phyloP scores from a whole-genome alignment of 1,140 invertebrate genomes.

The Drosophila erecta region DNA sequence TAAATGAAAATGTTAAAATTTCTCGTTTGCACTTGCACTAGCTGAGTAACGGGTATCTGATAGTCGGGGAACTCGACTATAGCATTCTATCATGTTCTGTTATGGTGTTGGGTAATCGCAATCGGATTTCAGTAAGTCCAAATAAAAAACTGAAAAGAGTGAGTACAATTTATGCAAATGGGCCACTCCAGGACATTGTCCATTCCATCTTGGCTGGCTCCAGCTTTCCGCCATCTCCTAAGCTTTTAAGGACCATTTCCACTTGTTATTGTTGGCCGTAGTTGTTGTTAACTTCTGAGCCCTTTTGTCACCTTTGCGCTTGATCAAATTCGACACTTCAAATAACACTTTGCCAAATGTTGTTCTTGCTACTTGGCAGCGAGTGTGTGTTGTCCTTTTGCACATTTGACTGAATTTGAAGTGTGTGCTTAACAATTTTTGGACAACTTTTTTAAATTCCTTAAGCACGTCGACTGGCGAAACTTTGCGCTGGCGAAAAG shows the following conservation, averaged over 20 bases:
- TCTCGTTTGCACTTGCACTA: no score
- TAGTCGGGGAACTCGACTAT: no score
- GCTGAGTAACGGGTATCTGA: no score
- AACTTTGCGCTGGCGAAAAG: constrained; percentile 62
- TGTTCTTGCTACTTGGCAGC: constrained; percentile 32
- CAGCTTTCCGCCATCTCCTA: background rate
- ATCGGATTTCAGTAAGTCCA: no score
- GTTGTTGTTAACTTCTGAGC: constrained; percentile 54
- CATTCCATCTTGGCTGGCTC: background rate
- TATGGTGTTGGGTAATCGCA: no score
- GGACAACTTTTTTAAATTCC: constrained; percentile 77
- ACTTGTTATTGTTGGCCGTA: constrained; percentile 32
- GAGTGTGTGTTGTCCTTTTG: constrained; percentile 45
- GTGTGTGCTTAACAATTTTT: constrained; percentile 75
- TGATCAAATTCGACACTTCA: constrained; percentile 72
- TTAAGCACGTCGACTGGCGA: constrained; percentile 61
- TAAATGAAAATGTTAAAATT: no score
- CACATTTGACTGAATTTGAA: constrained; percentile 68
- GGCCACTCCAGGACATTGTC: background rate
- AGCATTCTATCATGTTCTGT: no score
- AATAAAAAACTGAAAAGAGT: background rate
- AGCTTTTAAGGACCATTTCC: background rate
- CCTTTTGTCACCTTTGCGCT: constrained; percentile 62
- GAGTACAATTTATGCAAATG: background rate
- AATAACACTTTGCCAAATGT: constrained; percentile 57